Evolutionary conservation across 2,113 vertebrate species (phyloP).

Genomic region (Macquaria australasica): DNA sequence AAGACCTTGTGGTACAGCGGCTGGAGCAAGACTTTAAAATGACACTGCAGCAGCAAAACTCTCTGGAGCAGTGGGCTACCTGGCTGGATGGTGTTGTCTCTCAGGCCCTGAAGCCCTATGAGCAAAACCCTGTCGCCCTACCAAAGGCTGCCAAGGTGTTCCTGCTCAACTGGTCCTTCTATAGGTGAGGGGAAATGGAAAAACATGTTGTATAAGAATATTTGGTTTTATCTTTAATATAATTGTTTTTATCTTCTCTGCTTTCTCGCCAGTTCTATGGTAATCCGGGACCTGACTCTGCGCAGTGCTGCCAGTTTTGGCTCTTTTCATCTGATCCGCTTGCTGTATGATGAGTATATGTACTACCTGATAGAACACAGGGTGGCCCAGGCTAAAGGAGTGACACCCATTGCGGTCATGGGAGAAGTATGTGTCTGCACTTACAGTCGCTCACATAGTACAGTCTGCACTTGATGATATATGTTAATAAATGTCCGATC

Average conservation of each 20-base stretch:
- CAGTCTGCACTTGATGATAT: neutral
- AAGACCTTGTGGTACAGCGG: constrained; percentile 89
- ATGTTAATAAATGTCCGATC: neutral
- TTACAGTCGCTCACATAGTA: neutral
- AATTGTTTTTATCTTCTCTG: neutral
- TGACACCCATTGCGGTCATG: constrained; percentile 94
- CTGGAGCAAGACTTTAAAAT: constrained; percentile 94
- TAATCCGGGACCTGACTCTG: constrained; percentile 93
- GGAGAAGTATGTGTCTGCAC: constrained; percentile 85
- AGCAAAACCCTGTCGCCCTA: constrained; percentile 86
- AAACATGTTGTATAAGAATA: rapidly evolving
- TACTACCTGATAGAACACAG: constrained; percentile 96
- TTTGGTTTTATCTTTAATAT: neutral
- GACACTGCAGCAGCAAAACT: constrained; percentile 94
- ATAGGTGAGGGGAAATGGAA: constrained; percentile 83
- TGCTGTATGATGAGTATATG: constrained; percentile 95
- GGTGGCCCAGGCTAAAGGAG: constrained; percentile 92
- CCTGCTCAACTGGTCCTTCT: constrained; percentile 96
- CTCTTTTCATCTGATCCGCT: constrained; percentile 93
- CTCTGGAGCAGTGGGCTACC: constrained; percentile 92
- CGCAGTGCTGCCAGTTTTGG: constrained; percentile 94
- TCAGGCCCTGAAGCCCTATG: constrained; percentile 92
- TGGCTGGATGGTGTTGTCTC: constrained; percentile 92
- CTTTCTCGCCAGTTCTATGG: constrained; percentile 89
- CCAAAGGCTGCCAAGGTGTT: constrained; percentile 93